A percentile compares a stretch with the other conserved stretches of the same genome.
Conservation (phyloP, 2,113 vertebrate genomes). For the Otocyon megalotis region DNA sequence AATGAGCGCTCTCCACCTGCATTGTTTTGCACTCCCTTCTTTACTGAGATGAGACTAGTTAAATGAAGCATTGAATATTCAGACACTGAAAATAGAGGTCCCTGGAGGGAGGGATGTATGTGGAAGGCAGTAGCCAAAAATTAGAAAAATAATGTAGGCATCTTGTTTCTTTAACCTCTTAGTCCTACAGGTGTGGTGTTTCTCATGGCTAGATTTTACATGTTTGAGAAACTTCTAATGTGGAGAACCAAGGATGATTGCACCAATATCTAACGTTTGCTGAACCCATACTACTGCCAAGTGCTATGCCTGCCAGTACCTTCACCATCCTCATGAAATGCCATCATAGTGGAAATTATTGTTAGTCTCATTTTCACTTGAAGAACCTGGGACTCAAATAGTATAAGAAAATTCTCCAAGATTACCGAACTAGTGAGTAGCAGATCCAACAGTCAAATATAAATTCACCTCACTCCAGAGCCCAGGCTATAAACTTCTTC, state of each 20-base stretch:
- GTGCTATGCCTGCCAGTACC: not conserved
- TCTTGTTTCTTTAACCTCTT: not conserved
- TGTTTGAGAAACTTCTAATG: not conserved
- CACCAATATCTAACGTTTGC: not conserved
- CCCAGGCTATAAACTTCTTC: not conserved
- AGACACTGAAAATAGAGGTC: not conserved
- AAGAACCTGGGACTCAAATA: not conserved
- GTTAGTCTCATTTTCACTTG: not conserved
- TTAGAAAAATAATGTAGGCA: not conserved
- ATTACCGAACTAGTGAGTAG: not conserved
- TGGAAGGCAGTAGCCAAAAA: not conserved
- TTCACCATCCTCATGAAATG: not conserved
- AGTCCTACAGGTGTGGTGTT: not conserved
- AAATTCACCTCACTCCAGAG: not conserved
- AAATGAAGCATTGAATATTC: not conserved
- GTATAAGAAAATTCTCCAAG: not conserved
- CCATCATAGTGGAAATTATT: not conserved
- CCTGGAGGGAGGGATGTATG: rapidly evolving
- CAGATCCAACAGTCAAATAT: not conserved
- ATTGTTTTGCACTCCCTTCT: not conserved
- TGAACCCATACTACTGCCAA: too few species aligned
- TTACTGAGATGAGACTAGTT: not conserved
- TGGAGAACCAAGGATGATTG: not conserved
- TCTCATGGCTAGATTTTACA: not conserved
- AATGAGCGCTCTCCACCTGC: not conserved